Base-by-base conservation (phyloP, 2,888 invertebrate species). In the Gibbula magus region DNA sequence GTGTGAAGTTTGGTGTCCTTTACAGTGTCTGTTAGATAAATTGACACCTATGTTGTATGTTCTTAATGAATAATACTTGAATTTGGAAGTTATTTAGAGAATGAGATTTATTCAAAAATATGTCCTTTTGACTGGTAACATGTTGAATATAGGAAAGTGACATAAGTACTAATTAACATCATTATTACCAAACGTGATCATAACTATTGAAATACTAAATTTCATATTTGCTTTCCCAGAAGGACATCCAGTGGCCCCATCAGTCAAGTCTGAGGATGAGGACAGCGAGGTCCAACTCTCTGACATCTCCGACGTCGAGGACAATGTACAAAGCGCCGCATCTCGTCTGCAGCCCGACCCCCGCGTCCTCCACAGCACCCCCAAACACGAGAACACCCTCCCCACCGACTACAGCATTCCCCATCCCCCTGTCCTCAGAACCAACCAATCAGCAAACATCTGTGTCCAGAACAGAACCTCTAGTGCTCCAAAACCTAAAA, bases 401-500 rank as follows among this genome's bases (percentile, higher is more conserved):
- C 75, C 75, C 45, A 51, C 20, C 18, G 53, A 52, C 22, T 52
- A 75, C 75, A 75, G 52, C 25, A 45, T 52, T 52, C 75, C 75
- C 75, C 52, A 51, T 25, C 75, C 52, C 25, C 75, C 75, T n/a
- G 53, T 52, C 18, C 25, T 52, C 4, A 18, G 53, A 22, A 32
- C 45, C 22, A 75, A 25, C 52, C 75, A 75, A 4, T 52, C 75
- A 45, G 51, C 75, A 35, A 75, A 51, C 51, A 70, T 70, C 20
- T 70, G 70, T 70, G 70, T 39, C 35, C 70, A 39, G 32, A 70
- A 70, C 35, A 29, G 70, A 51, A 77, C 20, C 66, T 25, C 29
- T 35, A 22, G 51, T 32, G 74, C 56, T 32, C 25, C 81, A n/a
- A 86, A 85, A 78, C 81, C 86, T 18, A 84, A 84, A 73, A 85